These are phyloP conservation scores for Actenoides lindsayi DNA, from an alignment of 2,113 vertebrate species.

Conservation along the genomic window DNA sequence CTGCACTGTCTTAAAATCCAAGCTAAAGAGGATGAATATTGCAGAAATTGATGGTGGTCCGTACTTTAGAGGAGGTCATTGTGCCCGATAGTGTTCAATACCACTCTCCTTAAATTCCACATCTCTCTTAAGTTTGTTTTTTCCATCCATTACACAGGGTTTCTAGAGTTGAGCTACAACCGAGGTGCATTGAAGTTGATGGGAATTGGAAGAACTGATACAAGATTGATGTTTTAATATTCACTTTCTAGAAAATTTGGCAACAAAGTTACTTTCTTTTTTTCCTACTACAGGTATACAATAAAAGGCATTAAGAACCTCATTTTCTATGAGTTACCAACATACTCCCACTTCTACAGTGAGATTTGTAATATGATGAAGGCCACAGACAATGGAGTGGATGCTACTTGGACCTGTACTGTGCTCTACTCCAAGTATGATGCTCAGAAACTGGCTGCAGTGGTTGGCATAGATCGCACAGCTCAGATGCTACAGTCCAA, in stretches of 20 bases:
- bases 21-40: neutral
- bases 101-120: neutral
- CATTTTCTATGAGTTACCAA: slow-evolving; percentile 94
- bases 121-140: neutral
- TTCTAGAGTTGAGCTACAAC: neutral
- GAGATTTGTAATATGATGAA: slow-evolving; percentile 96
- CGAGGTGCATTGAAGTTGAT: neutral
- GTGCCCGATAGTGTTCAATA: neutral
- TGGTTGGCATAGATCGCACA: slow-evolving; percentile 87
- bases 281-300: slow-evolving; percentile 78
- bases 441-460: slow-evolving; percentile 85
- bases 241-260: neutral
- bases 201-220: neutral
- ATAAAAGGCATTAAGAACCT: slow-evolving; percentile 94
- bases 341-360: slow-evolving; percentile 94
- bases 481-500: slow-evolving; percentile 94
- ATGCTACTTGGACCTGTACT: slow-evolving; percentile 93
- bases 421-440: slow-evolving; percentile 92
- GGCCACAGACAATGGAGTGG: slow-evolving; percentile 74
- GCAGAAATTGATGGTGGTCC: neutral
- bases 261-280: too few species aligned
- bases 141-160: rapidly evolving
- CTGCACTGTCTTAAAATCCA: neutral
- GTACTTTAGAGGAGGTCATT: neutral
- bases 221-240: neutral